Base-by-base conservation (phyloP, 2,113 vertebrate species). In the Parotia lawesii region DNA sequence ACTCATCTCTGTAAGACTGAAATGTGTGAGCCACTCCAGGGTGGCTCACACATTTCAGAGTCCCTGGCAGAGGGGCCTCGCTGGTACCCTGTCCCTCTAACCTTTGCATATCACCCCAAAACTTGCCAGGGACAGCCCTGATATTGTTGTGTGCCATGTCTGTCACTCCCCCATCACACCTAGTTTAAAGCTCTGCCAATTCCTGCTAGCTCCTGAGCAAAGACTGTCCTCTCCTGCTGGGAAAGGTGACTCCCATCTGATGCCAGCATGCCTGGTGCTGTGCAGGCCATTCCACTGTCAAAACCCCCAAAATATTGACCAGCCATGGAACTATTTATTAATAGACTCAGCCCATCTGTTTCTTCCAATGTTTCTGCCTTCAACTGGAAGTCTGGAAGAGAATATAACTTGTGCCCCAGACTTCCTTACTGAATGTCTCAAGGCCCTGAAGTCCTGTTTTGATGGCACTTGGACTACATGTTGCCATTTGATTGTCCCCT, bases 141-240 rank as follows among this genome's bases (percentile, higher is more conserved):
- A 27, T 2, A 2, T 9, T 24, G 15, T 6, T n/a, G 31, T 31
- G 31, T 50, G 44, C 37, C 3, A 0, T 5, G 5, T 31, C 71
- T 42, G 51, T 21, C 60, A 57, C 31, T 31, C 44, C 4, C 17
- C 17, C 29, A 12, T 25, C 21, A 25, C 17, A 17, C 2, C 5
- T 2, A 42, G 13, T 35, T 75, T 37, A 44, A 85, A 58, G 53
- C 25, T 85, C 37, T 58, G 25, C 31, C 61, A 44, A 5, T 31
- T 58, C 37, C 61, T 50, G 31, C 19, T 42, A 3, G 10, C 10
- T 60, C 25, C 54, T 50, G 9, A 50, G 71, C 44, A 50, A 50
- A 48, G 9, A 22, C 14, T 75, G 51, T 35, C 31, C 31, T 58
- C 25, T 35, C 31, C 50, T 75, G 53, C 44, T 75, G 37, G 27